Conservation (phyloP, 2,888 invertebrate genomes). For the Falcaria lacertinaria region DNA sequence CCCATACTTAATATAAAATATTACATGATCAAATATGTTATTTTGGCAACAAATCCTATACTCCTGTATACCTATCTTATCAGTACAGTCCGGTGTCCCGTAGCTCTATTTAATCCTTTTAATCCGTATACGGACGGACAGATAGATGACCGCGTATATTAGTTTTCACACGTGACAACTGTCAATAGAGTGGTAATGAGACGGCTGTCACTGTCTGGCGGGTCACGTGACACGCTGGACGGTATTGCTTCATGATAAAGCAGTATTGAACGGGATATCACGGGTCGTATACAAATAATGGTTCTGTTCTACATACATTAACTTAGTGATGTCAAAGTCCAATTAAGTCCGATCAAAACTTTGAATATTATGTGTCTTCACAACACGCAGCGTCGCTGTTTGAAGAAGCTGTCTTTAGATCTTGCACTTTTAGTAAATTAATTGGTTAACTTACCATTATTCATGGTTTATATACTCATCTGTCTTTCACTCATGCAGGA, state of each 20-base stretch:
- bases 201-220: background rate
- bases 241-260: background rate
- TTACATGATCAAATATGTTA: conserved; percentile 2
- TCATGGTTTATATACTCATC: too few species aligned
- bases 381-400: too few species aligned
- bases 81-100: conserved; percentile 1
- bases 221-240: background rate
- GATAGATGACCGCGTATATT: conserved; percentile 8
- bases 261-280: background rate
- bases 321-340: too few species aligned
- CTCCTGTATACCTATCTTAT: conserved; percentile 10
- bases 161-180: conserved; percentile 7
- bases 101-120: conserved; percentile 7
- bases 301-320: too few species aligned
- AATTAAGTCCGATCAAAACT: too few species aligned
- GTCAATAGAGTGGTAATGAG: background rate
- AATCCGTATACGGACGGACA: conserved; percentile 7
- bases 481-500: too few species aligned
- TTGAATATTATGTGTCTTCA: too few species aligned
- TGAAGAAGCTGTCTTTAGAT: too few species aligned
- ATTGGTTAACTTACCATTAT: too few species aligned
- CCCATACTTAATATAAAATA: too few species aligned
- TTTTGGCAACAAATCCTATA: conserved; percentile 5
- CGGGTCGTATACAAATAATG: too few species aligned
- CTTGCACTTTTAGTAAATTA: too few species aligned